Base-by-base conservation (phyloP, 2,797 vertebrate genomes). In the Microchirus variegatus region DNA sequence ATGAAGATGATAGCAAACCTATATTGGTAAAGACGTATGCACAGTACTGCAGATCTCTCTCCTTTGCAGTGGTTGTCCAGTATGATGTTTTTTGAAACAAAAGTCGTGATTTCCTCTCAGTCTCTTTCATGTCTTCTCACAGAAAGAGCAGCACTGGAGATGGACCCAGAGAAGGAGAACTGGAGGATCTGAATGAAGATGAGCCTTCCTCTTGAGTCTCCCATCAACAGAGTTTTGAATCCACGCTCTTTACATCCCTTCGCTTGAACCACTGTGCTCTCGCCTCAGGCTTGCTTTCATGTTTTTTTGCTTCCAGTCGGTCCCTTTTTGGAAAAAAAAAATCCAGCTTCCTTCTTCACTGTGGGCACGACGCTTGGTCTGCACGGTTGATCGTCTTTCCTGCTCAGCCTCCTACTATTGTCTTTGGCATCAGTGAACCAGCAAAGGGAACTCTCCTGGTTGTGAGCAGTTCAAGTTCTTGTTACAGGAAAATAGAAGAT, bases 61-160 rank as follows among this genome's bases (percentile, higher is more conserved):
- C 12, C 14, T 35, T n/a, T n/a, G n/a, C n/a, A n/a, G n/a, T 45
- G 14, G 47, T 45, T 43, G 35, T 46, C 26, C 12, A 48, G 15
- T 26, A 1, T 3, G 10, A 16, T 10, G 36, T 10, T 11, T 8
- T 26, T 31, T 19, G 47, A 0, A 14, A 13, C n/a, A n/a, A 2
- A 26, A 15, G 59, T 43, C 2, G 53, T 7, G 51, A 9, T 56
- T 11, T 63, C 16, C 61, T 13, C 59, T 13, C 13, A 37, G 44
- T 64, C 9, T 59, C 9, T 59, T 14, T 12, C 2, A 2, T 35
- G 36, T 31, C 9, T n/a, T 58, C 38, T 74, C 53, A 38, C 77
- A 98, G 97, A 93, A 96, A 98, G 83, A 87, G 95, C 79, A 95
- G 93, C 53, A 95, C 92, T 46, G 93, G 93, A 4, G 96, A 98